Evolutionary conservation across 1,140 invertebrate genomes (phyloP).

Genomic region (Plectrocnemia conspersa): DNA sequence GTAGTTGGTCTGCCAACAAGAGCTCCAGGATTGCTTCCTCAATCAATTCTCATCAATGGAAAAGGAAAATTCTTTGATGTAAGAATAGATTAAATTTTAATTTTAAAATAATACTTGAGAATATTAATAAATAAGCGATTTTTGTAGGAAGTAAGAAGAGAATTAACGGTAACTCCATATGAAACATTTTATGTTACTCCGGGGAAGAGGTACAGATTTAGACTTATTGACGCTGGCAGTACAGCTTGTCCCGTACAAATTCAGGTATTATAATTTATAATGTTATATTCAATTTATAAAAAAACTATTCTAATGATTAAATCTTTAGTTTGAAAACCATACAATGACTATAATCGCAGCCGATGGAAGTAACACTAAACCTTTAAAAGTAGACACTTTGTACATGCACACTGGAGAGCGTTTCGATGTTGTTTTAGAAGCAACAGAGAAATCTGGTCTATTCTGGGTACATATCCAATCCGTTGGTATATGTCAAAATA

Average conservation of each 20-base stretch:
- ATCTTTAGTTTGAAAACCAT: slow-evolving; percentile 49
- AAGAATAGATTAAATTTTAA: slow-evolving; percentile 6
- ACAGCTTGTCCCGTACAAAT: slow-evolving; percentile 53
- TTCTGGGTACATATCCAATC: slow-evolving; percentile 44
- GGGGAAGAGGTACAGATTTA: slow-evolving; percentile 53
- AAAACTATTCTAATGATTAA: neutral
- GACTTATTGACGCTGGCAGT: slow-evolving; percentile 55
- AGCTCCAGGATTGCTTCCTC: slow-evolving; percentile 42
- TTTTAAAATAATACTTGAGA: neutral
- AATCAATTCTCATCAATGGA: slow-evolving; percentile 55
- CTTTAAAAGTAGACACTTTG: slow-evolving; percentile 36
- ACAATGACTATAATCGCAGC: slow-evolving; percentile 49
- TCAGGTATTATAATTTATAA: slow-evolving; percentile 34
- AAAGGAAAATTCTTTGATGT: slow-evolving; percentile 42
- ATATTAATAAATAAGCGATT: too few relatives aligned
- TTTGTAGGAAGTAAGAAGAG: slow-evolving; percentile 3
- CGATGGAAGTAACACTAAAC: slow-evolving; percentile 51
- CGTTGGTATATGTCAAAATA: slow-evolving; percentile 6
- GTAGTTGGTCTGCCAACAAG: slow-evolving; percentile 34
- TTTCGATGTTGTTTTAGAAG: slow-evolving; percentile 49
- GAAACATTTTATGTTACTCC: slow-evolving; percentile 35
- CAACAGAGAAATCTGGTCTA: slow-evolving; percentile 40
- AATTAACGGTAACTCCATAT: slow-evolving; percentile 6
- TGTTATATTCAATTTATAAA: neutral
- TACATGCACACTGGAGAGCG: slow-evolving; percentile 48